Conservation (phyloP, 2,888 invertebrate genomes). For the Troides aeacus region DNA sequence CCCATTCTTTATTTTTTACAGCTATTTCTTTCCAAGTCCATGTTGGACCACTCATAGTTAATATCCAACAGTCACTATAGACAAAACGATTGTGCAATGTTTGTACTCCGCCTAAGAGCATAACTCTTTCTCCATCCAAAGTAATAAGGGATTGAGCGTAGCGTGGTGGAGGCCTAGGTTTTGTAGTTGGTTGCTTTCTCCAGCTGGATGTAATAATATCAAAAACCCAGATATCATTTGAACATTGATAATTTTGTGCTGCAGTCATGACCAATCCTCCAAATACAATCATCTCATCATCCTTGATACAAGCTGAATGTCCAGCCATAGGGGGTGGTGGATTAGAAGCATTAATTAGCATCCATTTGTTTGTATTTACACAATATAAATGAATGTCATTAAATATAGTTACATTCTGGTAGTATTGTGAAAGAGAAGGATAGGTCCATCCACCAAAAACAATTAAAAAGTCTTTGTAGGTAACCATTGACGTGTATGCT, state of each 20-base stretch:
- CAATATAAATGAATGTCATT: slow-evolving; percentile 95
- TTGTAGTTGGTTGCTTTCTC: slow-evolving; percentile 86
- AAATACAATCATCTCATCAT: slow-evolving; percentile 91
- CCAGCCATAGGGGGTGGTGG: slow-evolving; percentile 94
- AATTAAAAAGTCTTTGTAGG: slow-evolving; percentile 89
- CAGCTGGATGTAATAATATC: slow-evolving; percentile 88
- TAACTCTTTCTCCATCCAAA: slow-evolving; percentile 87
- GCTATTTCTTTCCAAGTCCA: slow-evolving; percentile 89
- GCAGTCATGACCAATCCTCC: slow-evolving; percentile 83
- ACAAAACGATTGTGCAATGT: slow-evolving; percentile 88
- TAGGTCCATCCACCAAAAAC: slow-evolving; percentile 98
- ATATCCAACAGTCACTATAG: slow-evolving; percentile 94
- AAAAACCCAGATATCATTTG: slow-evolving; percentile 94
- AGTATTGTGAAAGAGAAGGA: slow-evolving; percentile 91
- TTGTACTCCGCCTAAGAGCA: slow-evolving; percentile 93
- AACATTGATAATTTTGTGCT: slow-evolving; percentile 73
- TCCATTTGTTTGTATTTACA: slow-evolving; percentile 90
- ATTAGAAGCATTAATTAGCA: slow-evolving; percentile 81
- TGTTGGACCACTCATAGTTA: slow-evolving; percentile 85
- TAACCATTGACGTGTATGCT: slow-evolving; percentile 95
- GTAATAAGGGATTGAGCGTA: slow-evolving; percentile 96
- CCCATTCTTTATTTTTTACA: slow-evolving; percentile 88
- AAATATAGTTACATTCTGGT: slow-evolving; percentile 92
- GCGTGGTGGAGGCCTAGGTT: slow-evolving; percentile 87
- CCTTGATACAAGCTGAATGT: slow-evolving; percentile 93